Evolutionary conservation across 2,113 vertebrate genomes (phyloP).

Genomic region (Chaenocephalus aceratus): DNA sequence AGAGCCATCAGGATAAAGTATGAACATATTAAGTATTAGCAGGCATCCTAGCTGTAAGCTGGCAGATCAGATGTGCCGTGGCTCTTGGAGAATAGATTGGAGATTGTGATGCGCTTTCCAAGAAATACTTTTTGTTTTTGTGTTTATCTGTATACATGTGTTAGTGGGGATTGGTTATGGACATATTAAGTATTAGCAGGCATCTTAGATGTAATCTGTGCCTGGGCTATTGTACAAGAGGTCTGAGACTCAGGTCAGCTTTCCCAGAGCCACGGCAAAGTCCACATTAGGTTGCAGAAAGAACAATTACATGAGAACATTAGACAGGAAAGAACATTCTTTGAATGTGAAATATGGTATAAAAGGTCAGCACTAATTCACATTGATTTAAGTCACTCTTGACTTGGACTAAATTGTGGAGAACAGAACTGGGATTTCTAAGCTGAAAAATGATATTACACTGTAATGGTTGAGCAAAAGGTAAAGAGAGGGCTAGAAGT

Average conservation of each 20-base stretch:
- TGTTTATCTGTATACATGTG: slow-evolving; percentile 6
- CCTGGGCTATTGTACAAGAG: slow-evolving; percentile 29
- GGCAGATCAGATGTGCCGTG: slow-evolving; percentile 48
- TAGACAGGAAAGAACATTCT: background rate
- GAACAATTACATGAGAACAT: slow-evolving; percentile 40
- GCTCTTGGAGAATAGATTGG: slow-evolving; percentile 35
- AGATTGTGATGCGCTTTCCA: slow-evolving; percentile 6
- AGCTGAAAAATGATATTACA: background rate
- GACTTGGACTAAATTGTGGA: background rate
- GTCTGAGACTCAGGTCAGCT: slow-evolving; percentile 10
- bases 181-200: slow-evolving; percentile 63
- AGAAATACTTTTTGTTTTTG: slow-evolving; percentile 8
- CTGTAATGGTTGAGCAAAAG: background rate
- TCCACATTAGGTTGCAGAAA: slow-evolving; percentile 44
- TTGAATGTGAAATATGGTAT: background rate
- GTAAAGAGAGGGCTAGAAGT: background rate
- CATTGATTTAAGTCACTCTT: background rate
- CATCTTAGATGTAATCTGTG: slow-evolving; percentile 41
- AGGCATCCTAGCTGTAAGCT: slow-evolving; percentile 47
- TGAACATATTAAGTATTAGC: slow-evolving; percentile 62
- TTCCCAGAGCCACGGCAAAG: slow-evolving; percentile 28
- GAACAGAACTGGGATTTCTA: background rate
- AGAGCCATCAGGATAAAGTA: slow-evolving; percentile 27
- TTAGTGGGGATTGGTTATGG: slow-evolving; percentile 16
- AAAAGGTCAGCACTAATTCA: background rate